phyloP scores from a whole-genome alignment of 1,140 invertebrate species.

The Drosophila orena region DNA sequence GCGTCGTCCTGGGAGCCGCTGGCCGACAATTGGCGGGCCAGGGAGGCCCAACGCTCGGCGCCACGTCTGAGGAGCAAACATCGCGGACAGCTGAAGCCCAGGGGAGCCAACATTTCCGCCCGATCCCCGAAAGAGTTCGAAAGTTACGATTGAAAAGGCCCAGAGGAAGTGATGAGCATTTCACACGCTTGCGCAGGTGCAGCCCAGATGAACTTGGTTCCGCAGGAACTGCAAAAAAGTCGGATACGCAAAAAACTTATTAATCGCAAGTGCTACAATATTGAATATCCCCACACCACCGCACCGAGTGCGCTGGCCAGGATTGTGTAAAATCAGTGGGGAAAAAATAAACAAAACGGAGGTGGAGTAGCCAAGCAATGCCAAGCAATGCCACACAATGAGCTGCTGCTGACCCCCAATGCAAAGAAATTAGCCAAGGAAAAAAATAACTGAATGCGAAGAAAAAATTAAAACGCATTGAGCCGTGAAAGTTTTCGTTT shows the following conservation, averaged over 20 bases:
- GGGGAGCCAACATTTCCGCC: slow-evolving; percentile 88
- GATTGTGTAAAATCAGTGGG: slow-evolving; percentile 60
- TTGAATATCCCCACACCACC: slow-evolving; percentile 71
- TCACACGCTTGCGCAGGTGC: slow-evolving; percentile 73
- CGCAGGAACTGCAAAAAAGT: slow-evolving; percentile 74
- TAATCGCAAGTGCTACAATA: slow-evolving; percentile 51
- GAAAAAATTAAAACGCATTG: slow-evolving; percentile 79
- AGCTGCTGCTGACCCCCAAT: slow-evolving; percentile 17
- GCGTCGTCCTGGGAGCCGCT: slow-evolving; percentile 9
- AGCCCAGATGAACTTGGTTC: slow-evolving; percentile 65
- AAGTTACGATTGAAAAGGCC: slow-evolving; percentile 25
- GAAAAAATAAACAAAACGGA: slow-evolving; percentile 57
- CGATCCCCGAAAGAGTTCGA: slow-evolving; percentile 23
- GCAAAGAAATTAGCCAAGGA: slow-evolving; percentile 48
- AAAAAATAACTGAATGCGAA: slow-evolving; percentile 48
- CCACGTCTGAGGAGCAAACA: slow-evolving; percentile 39
- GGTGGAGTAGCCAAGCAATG: slow-evolving; percentile 17
- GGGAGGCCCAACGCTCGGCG: slow-evolving; percentile 1
- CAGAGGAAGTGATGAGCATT: slow-evolving; percentile 56
- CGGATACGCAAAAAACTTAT: slow-evolving; percentile 56
- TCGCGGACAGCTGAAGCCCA: slow-evolving; percentile 91
- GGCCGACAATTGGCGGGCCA: slow-evolving; percentile 33
- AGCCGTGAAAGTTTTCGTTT: slow-evolving; percentile 75
- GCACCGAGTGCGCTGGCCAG: slow-evolving; percentile 16
- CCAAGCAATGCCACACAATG: slow-evolving; percentile 32